These are phyloP conservation scores for Drosophila mercatorum DNA, from an alignment of 2,888 invertebrate genomes.

Conservation along the genomic window DNA sequence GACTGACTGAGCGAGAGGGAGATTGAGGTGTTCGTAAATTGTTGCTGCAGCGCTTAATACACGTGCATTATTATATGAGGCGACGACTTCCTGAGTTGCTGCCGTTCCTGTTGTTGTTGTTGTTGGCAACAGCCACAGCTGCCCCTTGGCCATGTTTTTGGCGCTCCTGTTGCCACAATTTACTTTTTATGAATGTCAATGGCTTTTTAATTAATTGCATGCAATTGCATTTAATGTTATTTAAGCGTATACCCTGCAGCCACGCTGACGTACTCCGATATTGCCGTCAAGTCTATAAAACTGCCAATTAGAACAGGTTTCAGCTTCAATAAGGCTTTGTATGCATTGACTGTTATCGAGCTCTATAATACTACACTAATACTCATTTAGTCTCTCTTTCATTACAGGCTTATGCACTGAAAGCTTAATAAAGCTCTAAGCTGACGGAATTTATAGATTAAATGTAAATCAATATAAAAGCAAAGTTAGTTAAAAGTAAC, in stretches of 20 bases:
- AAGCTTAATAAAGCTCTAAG: not conserved
- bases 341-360: not conserved
- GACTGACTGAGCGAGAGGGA: not conserved
- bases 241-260: constrained; percentile 4
- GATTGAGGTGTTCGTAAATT: constrained; percentile 65
- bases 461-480: too few relatives aligned
- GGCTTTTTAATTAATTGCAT: constrained; percentile 76
- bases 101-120: not conserved
- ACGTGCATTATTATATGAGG: constrained; percentile 61
- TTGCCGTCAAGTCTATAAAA: constrained; percentile 2
- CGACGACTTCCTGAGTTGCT: constrained; percentile 46
- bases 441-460: not conserved
- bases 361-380: not conserved
- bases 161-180: constrained; percentile 71
- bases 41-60: constrained; percentile 70
- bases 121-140: constrained; percentile 19
- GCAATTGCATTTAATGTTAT: constrained; percentile 48
- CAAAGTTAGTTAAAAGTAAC: too few relatives aligned
- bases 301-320: constrained; percentile 4
- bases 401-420: not conserved
- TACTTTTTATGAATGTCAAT: constrained; percentile 78
- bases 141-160: constrained; percentile 22
- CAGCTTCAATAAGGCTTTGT: not conserved
- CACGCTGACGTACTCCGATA: not conserved
- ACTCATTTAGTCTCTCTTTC: not conserved